Conservation (phyloP, 1,140 invertebrate genomes). For the Drosophila truncata region DNA sequence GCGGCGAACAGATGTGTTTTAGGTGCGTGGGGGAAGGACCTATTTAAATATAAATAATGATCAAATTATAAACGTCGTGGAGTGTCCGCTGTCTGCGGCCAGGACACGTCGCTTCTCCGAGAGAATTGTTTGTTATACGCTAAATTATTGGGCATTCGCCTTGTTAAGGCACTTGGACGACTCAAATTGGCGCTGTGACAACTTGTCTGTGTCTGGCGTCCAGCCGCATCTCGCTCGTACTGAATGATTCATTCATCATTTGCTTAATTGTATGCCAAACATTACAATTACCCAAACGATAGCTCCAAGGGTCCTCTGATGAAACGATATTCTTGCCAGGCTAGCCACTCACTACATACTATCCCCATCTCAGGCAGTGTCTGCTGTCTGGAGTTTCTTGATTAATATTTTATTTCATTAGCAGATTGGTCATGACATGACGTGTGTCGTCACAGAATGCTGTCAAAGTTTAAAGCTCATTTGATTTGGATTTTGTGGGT, state of each 20-base stretch:
- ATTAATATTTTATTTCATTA: constrained; percentile 79
- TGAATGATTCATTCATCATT: constrained; percentile 75
- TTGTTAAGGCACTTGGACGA: constrained; percentile 37
- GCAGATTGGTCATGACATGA: constrained; percentile 57
- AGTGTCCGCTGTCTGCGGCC: constrained; percentile 43
- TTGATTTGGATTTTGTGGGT: constrained; percentile 8
- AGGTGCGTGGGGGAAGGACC: constrained; percentile 28
- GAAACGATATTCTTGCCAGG: neutral
- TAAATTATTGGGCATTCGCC: constrained; percentile 70
- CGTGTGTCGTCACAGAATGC: constrained; percentile 24
- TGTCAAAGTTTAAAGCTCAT: constrained; percentile 32
- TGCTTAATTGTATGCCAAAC: constrained; percentile 68
- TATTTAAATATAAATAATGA: constrained; percentile 82
- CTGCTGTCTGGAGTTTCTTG: constrained; percentile 39
- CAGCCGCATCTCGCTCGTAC: constrained; percentile 4
- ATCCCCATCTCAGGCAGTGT: neutral
- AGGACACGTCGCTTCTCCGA: constrained; percentile 13
- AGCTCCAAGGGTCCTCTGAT: constrained; percentile 39
- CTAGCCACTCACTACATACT: neutral
- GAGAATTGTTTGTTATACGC: constrained; percentile 29
- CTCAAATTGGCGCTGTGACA: constrained; percentile 29
- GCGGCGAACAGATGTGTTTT: constrained; percentile 65
- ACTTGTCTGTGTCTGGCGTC: constrained; percentile 38
- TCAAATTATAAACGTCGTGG: constrained; percentile 68
- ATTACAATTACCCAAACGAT: constrained; percentile 40